Conservation (phyloP, 1,140 invertebrate species). For the Neomicropteryx cornuta region DNA sequence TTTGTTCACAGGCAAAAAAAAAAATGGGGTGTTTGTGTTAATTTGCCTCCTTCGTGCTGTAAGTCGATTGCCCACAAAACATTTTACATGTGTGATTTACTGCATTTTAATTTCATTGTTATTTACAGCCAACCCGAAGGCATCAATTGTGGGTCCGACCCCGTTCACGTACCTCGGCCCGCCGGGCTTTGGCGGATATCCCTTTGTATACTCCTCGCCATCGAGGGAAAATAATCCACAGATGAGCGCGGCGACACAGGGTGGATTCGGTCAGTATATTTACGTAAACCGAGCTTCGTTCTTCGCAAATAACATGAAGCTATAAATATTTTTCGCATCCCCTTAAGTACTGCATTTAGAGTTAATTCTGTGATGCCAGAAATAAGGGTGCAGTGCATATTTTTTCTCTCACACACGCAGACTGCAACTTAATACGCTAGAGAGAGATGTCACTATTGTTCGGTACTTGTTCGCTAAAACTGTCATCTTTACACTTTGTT, state of each 20-base stretch:
- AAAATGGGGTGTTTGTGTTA: not conserved
- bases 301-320: constrained; percentile 19
- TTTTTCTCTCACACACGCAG: not conserved
- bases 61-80: not conserved
- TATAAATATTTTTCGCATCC: constrained; percentile 6
- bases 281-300: constrained; percentile 20
- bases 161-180: constrained; percentile 31
- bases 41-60: not conserved
- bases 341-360: not conserved
- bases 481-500: no score
- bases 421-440: no score
- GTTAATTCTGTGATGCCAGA: constrained; percentile 1
- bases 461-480: no score
- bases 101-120: no score
- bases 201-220: constrained; percentile 9
- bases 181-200: constrained; percentile 13
- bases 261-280: constrained; percentile 20
- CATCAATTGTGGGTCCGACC: constrained; percentile 27
- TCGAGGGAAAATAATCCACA: no score
- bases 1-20: constrained; percentile 1
- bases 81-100: constrained; percentile 22
- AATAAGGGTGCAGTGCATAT: not conserved
- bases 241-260: no score
- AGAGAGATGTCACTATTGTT: no score
- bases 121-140: constrained; percentile 3